Evolutionary conservation across 2,797 vertebrate species (phyloP).

Genomic region (Coendou prehensilis): DNA sequence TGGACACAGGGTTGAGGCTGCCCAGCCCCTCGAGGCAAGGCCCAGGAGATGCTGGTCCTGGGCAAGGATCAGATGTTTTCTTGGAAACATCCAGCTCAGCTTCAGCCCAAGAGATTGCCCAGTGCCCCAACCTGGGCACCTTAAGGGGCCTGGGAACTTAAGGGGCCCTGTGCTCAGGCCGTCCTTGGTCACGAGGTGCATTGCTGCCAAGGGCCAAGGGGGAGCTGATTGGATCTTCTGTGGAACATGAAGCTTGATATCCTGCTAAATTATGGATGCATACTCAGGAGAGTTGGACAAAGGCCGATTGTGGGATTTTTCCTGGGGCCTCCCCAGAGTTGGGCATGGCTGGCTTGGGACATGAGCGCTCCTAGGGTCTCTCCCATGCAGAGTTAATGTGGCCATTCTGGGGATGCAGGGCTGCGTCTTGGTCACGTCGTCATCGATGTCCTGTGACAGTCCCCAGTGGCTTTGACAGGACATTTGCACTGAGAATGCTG

Average conservation of each 20-base stretch:
- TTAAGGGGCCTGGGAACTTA: background rate
- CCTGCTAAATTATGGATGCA: background rate
- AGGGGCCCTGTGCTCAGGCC: background rate
- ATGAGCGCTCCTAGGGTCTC: background rate
- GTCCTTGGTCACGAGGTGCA: background rate
- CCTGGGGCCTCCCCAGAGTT: background rate
- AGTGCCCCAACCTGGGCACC: background rate
- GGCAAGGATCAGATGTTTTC: background rate
- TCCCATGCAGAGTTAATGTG: background rate
- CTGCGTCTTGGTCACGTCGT: background rate
- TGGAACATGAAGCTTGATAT: background rate
- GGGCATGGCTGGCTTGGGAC: background rate
- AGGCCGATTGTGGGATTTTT: background rate
- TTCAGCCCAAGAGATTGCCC: background rate
- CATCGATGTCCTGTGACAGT: background rate
- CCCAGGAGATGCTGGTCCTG: background rate
- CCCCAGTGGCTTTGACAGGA: background rate
- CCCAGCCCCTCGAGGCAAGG: background rate
- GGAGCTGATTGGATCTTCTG: background rate
- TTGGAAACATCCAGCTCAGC: background rate
- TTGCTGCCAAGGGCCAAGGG: background rate
- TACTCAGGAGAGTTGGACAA: background rate
- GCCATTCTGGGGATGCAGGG: background rate
- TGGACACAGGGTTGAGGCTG: background rate
- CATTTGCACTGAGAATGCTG: background rate